Evolutionary conservation across 1,140 invertebrate genomes (phyloP).

Genomic region (Drosophila watanabei): DNA sequence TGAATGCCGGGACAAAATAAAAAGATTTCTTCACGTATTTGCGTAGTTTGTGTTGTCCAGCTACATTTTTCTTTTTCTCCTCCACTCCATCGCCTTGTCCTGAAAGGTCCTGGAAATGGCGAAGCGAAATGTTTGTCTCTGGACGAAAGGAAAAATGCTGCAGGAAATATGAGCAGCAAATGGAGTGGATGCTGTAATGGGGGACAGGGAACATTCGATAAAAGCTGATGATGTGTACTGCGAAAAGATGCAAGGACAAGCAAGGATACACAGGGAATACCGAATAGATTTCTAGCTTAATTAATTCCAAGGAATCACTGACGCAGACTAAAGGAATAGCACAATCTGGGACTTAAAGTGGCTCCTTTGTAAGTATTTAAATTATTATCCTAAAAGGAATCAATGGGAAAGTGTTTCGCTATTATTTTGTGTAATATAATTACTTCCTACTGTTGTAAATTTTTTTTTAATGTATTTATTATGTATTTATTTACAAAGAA

Average conservation of each 20-base stretch:
- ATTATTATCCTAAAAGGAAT: background rate
- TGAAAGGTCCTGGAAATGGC: slow-evolving; percentile 10
- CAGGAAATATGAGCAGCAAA: slow-evolving; percentile 50
- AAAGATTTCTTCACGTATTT: slow-evolving; percentile 81
- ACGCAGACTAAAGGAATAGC: background rate
- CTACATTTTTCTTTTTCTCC: slow-evolving; percentile 27
- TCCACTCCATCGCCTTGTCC: background rate
- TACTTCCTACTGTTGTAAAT: background rate
- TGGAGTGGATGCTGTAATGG: slow-evolving; percentile 8
- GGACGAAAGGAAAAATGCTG: slow-evolving; percentile 32
- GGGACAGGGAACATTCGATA: slow-evolving; percentile 26
- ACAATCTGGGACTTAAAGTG: background rate
- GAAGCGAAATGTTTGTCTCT: slow-evolving; percentile 38
- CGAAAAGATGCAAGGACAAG: background rate
- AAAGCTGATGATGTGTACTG: slow-evolving; percentile 22
- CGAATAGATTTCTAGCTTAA: background rate
- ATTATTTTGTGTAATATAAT: background rate
- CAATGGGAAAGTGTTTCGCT: background rate
- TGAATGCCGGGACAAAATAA: slow-evolving; percentile 73
- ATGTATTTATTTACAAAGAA: background rate
- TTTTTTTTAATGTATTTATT: too few species aligned
- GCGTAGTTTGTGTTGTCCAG: slow-evolving; percentile 62
- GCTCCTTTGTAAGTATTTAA: too few species aligned
- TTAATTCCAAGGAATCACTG: slow-evolving; percentile 2
- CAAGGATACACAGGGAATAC: background rate